Evolutionary conservation across 2,888 invertebrate genomes (phyloP), one percentile per base, ranked within the genome.

Genomic region (Perizoma affinitatum): DNA sequence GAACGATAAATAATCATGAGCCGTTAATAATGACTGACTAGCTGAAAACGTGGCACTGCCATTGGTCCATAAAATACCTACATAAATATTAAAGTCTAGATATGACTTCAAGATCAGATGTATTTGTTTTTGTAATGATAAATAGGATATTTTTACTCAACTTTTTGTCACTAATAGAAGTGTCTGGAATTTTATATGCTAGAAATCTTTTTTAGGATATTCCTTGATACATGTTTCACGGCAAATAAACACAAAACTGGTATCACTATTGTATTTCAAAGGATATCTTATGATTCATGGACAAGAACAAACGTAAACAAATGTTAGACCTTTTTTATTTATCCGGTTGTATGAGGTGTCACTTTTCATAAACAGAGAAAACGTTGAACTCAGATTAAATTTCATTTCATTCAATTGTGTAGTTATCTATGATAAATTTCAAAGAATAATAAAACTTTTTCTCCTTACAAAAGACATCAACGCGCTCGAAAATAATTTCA

Each of bases 211-310:
- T 64, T 53, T 44, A 22, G 5, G 4, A 34, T 54, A 62, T 50
- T 52, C 60, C 40, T 65, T 66, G 65, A 64, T 64, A 68, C 48
- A 60, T 60, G 61, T 68, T 66, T 68, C 63, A 65, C 61, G 65
- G 63, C 43, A 53, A 53, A 44, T 56, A 49, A 63, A 60, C 53
- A 59, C 41, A 56, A 68, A 65, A 58, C 46, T 58, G 60, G 58
- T 47, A 52, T 48, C 22, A 10, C 44, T 66, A 66, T 65, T 61
- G 38, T 41, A 35, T 57, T 57, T 51, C 50, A 57, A 40, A 50
- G 9, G 48, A 48, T 56, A 36, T 44, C 44, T 43, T 43, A 11
- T 8, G 1, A 45, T 35, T 3, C 35, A 11, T 45, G 4, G 9
- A 36, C 53, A 53, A 9, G 22, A 22, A 22, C 22, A 22, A 22